phyloP scores from a whole-genome alignment of 2,113 vertebrate genomes.

The Corapipo altera region DNA sequence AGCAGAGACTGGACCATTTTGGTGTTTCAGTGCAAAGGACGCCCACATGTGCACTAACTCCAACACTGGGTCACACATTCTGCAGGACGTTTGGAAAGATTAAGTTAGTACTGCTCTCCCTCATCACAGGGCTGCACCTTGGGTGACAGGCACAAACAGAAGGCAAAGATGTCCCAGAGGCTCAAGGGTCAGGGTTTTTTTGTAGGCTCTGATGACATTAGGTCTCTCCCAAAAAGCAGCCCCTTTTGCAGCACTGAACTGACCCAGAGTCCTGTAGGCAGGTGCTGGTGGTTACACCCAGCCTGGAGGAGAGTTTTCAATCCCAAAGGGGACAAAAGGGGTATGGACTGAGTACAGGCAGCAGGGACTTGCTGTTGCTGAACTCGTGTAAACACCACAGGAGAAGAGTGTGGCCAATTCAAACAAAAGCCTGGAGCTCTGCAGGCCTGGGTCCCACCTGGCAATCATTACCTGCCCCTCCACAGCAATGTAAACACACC shows the following conservation, averaged over 20 bases:
- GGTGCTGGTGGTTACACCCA: background rate
- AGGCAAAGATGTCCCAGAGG: background rate
- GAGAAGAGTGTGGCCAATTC: background rate
- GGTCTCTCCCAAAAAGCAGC: background rate
- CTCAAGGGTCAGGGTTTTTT: accelerated
- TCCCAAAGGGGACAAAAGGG: background rate
- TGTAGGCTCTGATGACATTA: background rate
- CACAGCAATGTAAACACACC: background rate
- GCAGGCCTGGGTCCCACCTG: background rate
- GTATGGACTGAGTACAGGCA: accelerated
- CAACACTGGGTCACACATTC: background rate
- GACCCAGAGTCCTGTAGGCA: accelerated
- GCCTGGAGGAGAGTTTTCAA: accelerated
- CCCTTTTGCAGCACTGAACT: background rate
- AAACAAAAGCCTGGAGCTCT: background rate
- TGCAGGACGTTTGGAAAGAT: background rate
- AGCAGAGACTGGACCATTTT: background rate
- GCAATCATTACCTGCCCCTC: background rate
- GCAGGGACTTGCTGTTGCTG: background rate
- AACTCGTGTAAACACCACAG: accelerated
- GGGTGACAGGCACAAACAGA: background rate
- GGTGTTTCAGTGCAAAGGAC: background rate
- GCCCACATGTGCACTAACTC: accelerated
- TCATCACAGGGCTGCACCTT: background rate
- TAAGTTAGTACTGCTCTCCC: background rate